These are phyloP conservation scores for Epizoanthus scotinus DNA, from an alignment of 92 coral and sea anemone species.

Conservation along the genomic window DNA sequence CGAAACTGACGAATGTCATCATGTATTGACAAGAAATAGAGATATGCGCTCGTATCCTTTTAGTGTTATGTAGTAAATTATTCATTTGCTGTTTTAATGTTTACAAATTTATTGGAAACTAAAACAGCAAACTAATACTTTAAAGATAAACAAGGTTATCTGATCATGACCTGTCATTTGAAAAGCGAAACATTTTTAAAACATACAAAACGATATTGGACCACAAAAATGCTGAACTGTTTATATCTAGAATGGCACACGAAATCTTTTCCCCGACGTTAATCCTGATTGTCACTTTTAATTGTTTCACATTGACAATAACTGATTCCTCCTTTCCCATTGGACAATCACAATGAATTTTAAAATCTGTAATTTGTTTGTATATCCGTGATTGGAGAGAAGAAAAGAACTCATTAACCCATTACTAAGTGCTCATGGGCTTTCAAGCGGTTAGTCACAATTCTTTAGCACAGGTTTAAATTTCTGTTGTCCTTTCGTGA, in stretches of 20 bases:
- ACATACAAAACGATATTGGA: no score
- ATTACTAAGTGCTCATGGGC: constrained; percentile 12
- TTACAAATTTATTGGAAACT: no score
- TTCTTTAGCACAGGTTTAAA: neutral
- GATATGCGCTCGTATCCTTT: no score
- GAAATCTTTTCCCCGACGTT: neutral
- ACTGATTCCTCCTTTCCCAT: neutral
- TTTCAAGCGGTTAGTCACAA: constrained; percentile 5
- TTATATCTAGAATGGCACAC: neutral
- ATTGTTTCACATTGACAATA: neutral
- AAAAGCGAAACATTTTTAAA: no score
- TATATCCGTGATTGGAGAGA: constrained; percentile 8
- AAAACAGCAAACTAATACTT: no score
- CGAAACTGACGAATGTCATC: no score
- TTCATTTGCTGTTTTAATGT: no score
- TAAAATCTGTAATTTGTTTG: constrained; percentile 26
- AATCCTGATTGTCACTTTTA: neutral
- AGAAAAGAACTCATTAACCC: constrained; percentile 18
- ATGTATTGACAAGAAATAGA: no score
- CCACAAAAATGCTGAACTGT: no score
- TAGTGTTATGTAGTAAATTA: no score
- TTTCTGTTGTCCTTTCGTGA: neutral
- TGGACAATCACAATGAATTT: constrained; percentile 11
- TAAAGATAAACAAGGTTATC: no score
- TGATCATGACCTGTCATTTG: no score